Evolutionary conservation across 35 echinoderm and acorn worm genomes (phyloP), one percentile per base, ranked within the genome.

Genomic region (Apostichopus japonicus): DNA sequence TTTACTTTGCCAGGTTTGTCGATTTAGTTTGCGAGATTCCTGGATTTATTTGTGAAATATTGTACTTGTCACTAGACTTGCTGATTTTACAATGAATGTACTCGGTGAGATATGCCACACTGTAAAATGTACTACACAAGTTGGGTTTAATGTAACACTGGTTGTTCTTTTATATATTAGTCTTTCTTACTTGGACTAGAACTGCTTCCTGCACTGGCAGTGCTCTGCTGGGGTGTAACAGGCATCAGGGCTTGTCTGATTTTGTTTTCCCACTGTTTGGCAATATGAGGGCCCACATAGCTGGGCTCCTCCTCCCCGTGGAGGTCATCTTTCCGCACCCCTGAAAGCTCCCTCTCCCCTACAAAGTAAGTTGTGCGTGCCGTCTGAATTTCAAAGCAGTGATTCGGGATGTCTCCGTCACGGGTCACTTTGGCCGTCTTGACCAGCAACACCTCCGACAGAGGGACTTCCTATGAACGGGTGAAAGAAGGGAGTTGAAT

Each of bases 161-260:
- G 33, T 44, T n/a, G n/a, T 0, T 44, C 22, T 19, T 19, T 75
- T 23, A 0, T 6, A 19, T 21, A 75, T 75, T 23, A 75, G 4
- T 75, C 7, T 10, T 19, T 75, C 96, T 99, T 95, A 99, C 97
- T 94, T 27, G 95, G 95, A 92, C 95, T 96, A 23, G 95, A 96
- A 53, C 90, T 93, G 86, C 97, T 96, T 52, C 91, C 94, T 19
- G 87, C 95, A 86, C 93, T 95, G 23, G 95, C 92, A 62, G 93
- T 87, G 54, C 93, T 95, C 84, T 96, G 97, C 65, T 96, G 95
- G 8, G 95, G 95, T 0, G 97, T 99, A 4, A 99, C 97, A 10
- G 97, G 97, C 97, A 99, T 99, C 79, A 99, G 92, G 4, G 97
- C 97, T 23, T 96, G 95, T 13, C 95, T 87, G 63, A 99, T 96